Base-by-base conservation (phyloP, 1,140 invertebrate genomes). In the Helicoverpa armigera region DNA sequence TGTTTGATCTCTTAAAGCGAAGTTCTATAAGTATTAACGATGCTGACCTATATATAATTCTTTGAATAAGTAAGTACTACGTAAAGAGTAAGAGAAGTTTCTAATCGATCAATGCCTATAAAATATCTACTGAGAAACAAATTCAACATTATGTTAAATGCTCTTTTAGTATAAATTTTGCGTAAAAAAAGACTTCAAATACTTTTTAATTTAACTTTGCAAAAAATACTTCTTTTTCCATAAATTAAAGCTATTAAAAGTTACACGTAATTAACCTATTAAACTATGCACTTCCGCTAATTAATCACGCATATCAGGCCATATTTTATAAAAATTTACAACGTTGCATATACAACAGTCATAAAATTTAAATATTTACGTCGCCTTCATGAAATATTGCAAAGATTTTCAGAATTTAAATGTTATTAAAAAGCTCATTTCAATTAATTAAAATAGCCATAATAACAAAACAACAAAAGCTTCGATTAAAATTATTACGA, bases 401-500 rank as follows among this genome's bases (percentile, higher is more conserved):
- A 43, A 43, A 43, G 35, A 7, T 43, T 43, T 43, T 43, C 35
- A 43, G 5, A 43, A 43, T 43, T 43, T 43, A 5, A 9, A 43
- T 43, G 35, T 43, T 43, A 43, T 43, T 43, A 43, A 43, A 43
- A 1, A 43, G 1, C 35, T 9, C 35, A 43, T 23, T 14, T 16
- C 16, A 5, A 9, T 58, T 18, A 58, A 58, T 58, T 58, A 58
- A 18, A 58, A 16, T 16, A 11, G 35, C 13, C 16, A 58, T 58
- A 48, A 65, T 65, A 16, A 65, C 35, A 65, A 43, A n/a, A 65
- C 11, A 65, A 65, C 31, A 65, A 65, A 69, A 70, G 54, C 11
- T 35, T 9, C 50, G 54, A 54, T 72, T 18, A 70, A 51, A 51
- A n/a, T 14, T 29, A 54, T 31, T 50, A 58, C 29, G 31, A 60